A percentile compares a stretch with the other conserved stretches of the same genome.
These are phyloP conservation scores for Empidonax traillii DNA, from an alignment of 2,113 vertebrate species.

Conservation along the genomic window DNA sequence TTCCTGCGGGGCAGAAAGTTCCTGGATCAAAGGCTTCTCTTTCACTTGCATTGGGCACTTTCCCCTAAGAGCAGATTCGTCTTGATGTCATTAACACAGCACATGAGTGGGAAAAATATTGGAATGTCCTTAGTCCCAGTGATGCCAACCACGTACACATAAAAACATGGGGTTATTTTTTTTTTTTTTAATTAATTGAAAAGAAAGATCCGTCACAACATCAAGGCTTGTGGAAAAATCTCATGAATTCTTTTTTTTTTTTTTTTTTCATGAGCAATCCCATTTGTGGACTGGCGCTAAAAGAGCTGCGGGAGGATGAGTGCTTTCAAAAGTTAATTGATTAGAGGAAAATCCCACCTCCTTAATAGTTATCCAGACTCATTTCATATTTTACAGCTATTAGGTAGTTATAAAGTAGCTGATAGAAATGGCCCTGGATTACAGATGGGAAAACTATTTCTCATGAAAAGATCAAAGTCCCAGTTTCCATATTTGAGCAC, in stretches of 20 bases:
- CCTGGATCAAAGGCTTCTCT: conserved; percentile 35
- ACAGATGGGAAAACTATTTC: conserved; percentile 51
- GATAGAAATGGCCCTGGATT: conserved; percentile 24
- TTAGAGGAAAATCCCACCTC: conserved; percentile 62
- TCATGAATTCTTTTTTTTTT: background rate
- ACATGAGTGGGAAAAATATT: background rate
- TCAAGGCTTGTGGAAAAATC: background rate
- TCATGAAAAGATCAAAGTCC: conserved; percentile 54
- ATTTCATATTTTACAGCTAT: conserved; percentile 43
- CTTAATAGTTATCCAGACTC: conserved; percentile 13
- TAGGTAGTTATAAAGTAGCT: conserved; percentile 44
- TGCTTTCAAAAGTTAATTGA: conserved; percentile 61
- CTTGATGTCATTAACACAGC: background rate
- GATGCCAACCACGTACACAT: background rate
- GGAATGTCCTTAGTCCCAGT: background rate
- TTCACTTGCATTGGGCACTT: background rate
- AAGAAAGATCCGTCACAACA: background rate
- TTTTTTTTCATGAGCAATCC: background rate
- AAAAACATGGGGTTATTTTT: background rate
- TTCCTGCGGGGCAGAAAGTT: background rate
- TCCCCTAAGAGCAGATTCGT: conserved; percentile 7
- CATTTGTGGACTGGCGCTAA: background rate
- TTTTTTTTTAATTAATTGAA: background rate
- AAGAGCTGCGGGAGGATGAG: conserved; percentile 1
- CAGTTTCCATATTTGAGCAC: conserved; percentile 3